A percentile compares a stretch with the other conserved stretches of the same genome.
These are phyloP conservation scores for Sminthopsis crassicaudata DNA, from an alignment of 2,113 vertebrate genomes.

Conservation along the genomic window DNA sequence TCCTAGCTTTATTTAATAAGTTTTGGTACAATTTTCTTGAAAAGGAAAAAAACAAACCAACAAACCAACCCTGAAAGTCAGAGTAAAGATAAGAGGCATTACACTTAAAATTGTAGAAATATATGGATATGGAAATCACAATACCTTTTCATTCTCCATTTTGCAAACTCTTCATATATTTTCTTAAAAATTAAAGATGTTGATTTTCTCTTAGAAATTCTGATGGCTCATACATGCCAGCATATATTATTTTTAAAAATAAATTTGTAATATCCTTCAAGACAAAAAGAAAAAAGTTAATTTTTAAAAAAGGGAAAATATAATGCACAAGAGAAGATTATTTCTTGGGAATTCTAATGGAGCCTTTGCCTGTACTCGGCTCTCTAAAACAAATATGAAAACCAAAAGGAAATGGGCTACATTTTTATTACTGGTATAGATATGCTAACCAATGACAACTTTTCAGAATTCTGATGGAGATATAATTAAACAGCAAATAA, in stretches of 20 bases:
- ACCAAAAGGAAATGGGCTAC: constrained; percentile 24
- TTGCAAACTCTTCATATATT: constrained; percentile 74
- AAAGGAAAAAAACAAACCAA: background rate
- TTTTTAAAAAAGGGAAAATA: background rate
- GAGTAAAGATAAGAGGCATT: constrained; percentile 11
- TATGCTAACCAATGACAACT: background rate
- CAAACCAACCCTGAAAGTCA: constrained; percentile 11
- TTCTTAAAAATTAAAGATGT: constrained; percentile 69
- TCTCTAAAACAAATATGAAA: constrained; percentile 56
- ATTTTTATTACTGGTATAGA: background rate
- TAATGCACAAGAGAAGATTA: constrained; percentile 27
- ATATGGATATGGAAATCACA: constrained; percentile 34
- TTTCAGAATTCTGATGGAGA: background rate
- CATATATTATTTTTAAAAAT: constrained; percentile 33
- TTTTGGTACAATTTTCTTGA: background rate
- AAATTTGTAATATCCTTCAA: constrained; percentile 63
- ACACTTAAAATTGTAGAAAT: constrained; percentile 28
- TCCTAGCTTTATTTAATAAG: background rate
- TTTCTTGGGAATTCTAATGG: constrained; percentile 26
- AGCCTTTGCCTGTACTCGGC: background rate
- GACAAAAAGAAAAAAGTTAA: constrained; percentile 50
- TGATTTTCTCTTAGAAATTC: constrained; percentile 54
- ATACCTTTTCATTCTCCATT: constrained; percentile 79
- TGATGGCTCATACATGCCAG: constrained; percentile 55
- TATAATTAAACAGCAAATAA: constrained; percentile 19